A percentile compares a stretch with the other conserved stretches of the same genome.
phyloP scores from a whole-genome alignment of 2,113 vertebrate species.

The Chamaetylas fuelleborni region DNA sequence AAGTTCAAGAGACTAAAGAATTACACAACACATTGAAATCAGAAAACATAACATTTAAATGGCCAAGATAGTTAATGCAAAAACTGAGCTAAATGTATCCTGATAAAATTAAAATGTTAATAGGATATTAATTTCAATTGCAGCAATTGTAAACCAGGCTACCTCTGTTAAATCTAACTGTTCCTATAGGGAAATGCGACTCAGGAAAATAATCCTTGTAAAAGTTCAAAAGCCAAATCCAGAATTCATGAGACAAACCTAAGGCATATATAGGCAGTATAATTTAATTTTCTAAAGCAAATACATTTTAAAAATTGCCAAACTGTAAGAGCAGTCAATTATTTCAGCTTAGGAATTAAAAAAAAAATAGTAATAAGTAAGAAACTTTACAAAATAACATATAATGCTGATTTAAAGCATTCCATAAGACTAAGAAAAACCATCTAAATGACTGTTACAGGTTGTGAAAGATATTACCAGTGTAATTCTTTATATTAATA shows the following conservation, averaged over 20 bases:
- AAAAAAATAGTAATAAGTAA: background rate
- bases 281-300: background rate
- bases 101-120: background rate
- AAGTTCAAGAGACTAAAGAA: background rate
- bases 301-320: background rate
- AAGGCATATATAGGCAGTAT: background rate
- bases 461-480: background rate
- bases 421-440: background rate
- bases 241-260: background rate
- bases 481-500: background rate
- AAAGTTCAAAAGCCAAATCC: background rate
- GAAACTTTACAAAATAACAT: background rate
- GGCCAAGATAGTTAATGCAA: background rate
- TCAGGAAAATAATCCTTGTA: background rate
- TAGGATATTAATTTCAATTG: background rate
- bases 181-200: background rate
- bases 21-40: background rate
- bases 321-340: background rate
- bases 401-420: background rate
- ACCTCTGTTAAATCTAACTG: background rate
- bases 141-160: background rate
- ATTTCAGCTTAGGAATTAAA: background rate
- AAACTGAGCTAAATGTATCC: background rate
- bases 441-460: background rate
- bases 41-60: background rate